A percentile compares a stretch with the other conserved stretches of the same genome.
Conservation (phyloP, 2,888 invertebrate genomes). For the Ophonus ardosiacus region DNA sequence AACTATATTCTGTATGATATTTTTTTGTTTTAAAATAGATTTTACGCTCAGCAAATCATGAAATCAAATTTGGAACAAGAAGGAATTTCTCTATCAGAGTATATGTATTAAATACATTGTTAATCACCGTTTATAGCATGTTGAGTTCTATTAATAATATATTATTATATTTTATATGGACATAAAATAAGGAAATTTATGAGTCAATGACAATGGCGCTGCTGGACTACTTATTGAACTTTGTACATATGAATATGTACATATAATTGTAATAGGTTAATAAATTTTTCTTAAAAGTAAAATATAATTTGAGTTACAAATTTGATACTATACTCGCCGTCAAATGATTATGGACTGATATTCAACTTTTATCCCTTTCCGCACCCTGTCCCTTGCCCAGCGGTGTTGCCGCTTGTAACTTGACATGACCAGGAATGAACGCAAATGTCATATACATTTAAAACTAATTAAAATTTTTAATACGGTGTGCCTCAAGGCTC, state of each 20-base stretch:
- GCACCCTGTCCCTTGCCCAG: too few relatives aligned
- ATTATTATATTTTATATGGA: neutral
- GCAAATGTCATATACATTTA: too few relatives aligned
- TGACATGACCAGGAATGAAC: too few relatives aligned
- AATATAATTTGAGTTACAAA: too few relatives aligned
- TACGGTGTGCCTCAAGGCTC: too few relatives aligned
- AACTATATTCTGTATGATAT: constrained; percentile 11
- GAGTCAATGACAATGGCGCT: neutral
- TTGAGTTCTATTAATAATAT: neutral
- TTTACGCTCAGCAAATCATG: constrained; percentile 36
- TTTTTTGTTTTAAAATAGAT: constrained; percentile 24
- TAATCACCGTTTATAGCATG: neutral
- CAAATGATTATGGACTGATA: too few relatives aligned
- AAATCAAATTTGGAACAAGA: neutral
- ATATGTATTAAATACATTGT: neutral
- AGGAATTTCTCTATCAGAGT: neutral
- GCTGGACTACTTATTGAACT: neutral
- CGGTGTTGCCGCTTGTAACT: too few relatives aligned
- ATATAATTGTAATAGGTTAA: neutral
- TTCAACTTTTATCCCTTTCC: too few relatives aligned
- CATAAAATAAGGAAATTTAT: neutral
- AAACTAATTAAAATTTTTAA: too few relatives aligned
- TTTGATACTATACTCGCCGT: too few relatives aligned
- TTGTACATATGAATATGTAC: neutral
- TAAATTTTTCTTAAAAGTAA: too few relatives aligned